Base-by-base conservation (phyloP, 2,797 vertebrate species). In the Telmatherina bonti region DNA sequence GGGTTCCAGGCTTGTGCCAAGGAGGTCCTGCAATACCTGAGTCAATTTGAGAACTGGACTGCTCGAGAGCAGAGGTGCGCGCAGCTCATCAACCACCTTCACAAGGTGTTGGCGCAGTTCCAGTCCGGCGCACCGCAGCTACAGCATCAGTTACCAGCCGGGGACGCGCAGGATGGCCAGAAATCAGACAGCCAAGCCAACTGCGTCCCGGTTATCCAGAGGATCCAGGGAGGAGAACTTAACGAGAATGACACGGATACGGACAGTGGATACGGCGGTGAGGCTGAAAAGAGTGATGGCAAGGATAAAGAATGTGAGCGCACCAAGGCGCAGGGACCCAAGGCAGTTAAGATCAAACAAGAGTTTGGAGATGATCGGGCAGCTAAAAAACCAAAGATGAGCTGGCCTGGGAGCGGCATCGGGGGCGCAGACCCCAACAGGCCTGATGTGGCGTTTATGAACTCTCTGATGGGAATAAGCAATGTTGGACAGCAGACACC, bases 171-270 rank as follows among this genome's bases (percentile, higher is more conserved):
- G 62, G 94, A 93, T 0, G 80, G 54, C 10, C 94, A 88, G 31
- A 96, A 94, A 86, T 79, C 83, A 26, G 96, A 97, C 87, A 82
- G 92, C 54, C 96, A 95, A 29, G 91, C 96, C 26, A 96, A 97
- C 92, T 97, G 97, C 26, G 97, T 99, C 51, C 97, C 97, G 0
- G 97, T 99, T 88, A 99, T 99, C 78, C 97, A 97, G 94, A 95
- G 97, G 94, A 97, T 96, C 92, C 96, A 97, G 54, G 91, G 89
- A 29, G 92, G 94, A 68, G 95, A 94, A 87, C 85, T 92, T 66
- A 97, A 94, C 38, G 97, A 97, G 88, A 96, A 96, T 47, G 97
- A 99, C 94, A 98, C 97, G 1, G 97, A 99, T 93, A 99, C 97
- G 11, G 97, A 99, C 94, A 98, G 97, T 62, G 97, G 97, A 74